Base-by-base conservation (phyloP, 2,888 invertebrate species). In the Caenorhabditis auriculariae region DNA sequence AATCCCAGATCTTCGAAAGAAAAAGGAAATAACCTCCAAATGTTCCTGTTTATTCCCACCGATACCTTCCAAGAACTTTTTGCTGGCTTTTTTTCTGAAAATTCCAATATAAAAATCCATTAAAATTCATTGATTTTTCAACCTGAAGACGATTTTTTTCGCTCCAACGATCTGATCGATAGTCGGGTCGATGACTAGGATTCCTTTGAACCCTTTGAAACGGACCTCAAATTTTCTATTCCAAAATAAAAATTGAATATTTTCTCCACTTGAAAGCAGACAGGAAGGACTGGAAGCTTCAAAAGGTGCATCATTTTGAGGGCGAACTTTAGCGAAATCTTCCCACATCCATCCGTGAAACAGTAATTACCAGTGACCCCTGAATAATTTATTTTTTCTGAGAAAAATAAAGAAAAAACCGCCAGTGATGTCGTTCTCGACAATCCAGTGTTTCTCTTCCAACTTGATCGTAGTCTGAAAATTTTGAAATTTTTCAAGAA, bases 181-280 rank as follows among this genome's bases (percentile, higher is more conserved):
- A 21, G 50, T 53, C n/a, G 75, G 75, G 48, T 77, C 76, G 26
- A 78, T 65, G 0, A 71, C 65, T 41, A 82, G 48, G 38, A 81
- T 72, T 32, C 81, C 81, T 48, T 81, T 81, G 70, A 73, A 80
- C 0, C 81, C 81, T 49, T 68, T 73, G 64, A 74, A 79, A 23
- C 81, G 69, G 29, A 81, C 66, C 66, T 75, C 57, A 28, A 62
- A 46, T 24, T 24, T 37, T 26, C 2, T 45, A 19, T 26, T n/a
- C 2, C 19, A 44, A 42, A 26, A 28, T 23, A 44, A 27, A 48
- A 28, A n/a, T 23, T 39, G n/a, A 38, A 24, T 52, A n/a, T n/a
- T 21, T n/a, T 23, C 47, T 12, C 9, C 2, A 72, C 72, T 54
- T 76, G 76, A 41, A 66, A 72, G 38, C 73, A 75, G 12, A 70